Conservation (phyloP, 1,140 invertebrate genomes). For the Drosophila sucinea region DNA sequence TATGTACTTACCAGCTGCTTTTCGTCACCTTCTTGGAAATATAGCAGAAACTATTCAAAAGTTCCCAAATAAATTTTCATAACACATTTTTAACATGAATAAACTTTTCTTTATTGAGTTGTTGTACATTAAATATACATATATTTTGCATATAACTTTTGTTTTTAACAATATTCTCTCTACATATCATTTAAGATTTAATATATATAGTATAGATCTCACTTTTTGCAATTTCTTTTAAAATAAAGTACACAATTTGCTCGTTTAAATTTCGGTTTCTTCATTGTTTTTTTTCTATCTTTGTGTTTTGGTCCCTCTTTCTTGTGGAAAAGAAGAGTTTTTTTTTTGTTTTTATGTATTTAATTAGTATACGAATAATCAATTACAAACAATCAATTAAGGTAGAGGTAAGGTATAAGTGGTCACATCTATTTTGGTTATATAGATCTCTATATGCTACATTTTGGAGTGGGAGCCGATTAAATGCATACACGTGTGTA, state of each 20-base stretch:
- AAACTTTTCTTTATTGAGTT: constrained; percentile 72
- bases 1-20: not conserved
- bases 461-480: constrained; percentile 50
- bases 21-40: not conserved
- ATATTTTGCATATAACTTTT: constrained; percentile 39
- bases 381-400: constrained; percentile 37
- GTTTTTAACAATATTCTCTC: constrained; percentile 60
- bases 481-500: constrained; percentile 69
- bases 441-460: constrained; percentile 64
- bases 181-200: constrained; percentile 64
- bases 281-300: constrained; percentile 52
- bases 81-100: constrained; percentile 48
- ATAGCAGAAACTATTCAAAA: not conserved
- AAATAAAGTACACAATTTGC: constrained; percentile 75
- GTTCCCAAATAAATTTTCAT: not conserved
- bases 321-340: constrained; percentile 75
- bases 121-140: constrained; percentile 68
- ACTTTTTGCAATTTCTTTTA: constrained; percentile 59
- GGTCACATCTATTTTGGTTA: constrained; percentile 67
- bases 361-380: constrained; percentile 36
- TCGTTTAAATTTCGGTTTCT: constrained; percentile 49
- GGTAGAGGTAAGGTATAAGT: constrained; percentile 49
- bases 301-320: constrained; percentile 72
- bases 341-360: constrained; percentile 58
- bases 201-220: constrained; percentile 53